These are phyloP conservation scores for Pristis pectinata DNA, from an alignment of 2,797 vertebrate genomes.

Conservation along the genomic window DNA sequence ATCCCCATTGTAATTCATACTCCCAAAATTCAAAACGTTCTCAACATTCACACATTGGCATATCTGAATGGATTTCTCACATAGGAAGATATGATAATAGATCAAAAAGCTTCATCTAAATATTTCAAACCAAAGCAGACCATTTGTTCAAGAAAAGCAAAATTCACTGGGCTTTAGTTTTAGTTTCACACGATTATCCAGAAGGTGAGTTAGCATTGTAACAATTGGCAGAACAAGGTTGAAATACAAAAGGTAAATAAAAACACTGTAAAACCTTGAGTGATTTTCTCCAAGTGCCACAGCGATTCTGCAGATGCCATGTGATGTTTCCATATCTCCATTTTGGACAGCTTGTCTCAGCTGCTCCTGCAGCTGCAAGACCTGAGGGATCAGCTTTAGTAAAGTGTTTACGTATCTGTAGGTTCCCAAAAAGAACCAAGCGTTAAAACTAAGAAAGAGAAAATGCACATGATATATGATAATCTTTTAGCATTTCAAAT, in stretches of 20 bases:
- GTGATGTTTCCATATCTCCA: conserved; percentile 96
- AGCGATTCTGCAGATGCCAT: conserved; percentile 90
- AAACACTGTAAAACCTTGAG: conserved; percentile 66
- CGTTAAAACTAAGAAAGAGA: conserved; percentile 5
- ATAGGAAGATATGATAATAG: neutral
- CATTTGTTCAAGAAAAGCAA: neutral
- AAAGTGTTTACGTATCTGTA: conserved; percentile 91
- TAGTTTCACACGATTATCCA: neutral
- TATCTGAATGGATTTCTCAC: neutral
- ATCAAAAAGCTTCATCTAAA: neutral
- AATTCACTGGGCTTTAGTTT: neutral
- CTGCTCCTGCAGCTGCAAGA: conserved; percentile 89
- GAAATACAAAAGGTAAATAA: neutral
- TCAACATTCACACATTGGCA: neutral
- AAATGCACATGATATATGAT: neutral
- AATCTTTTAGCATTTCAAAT: neutral
- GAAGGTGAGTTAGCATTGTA: neutral
- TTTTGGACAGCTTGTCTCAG: conserved; percentile 88
- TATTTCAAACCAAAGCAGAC: neutral
- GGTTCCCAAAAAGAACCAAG: conserved; percentile 25
- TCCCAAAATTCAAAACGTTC: neutral
- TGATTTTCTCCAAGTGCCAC: conserved; percentile 95
- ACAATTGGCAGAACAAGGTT: neutral
- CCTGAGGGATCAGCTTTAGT: conserved; percentile 88
- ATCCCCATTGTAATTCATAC: neutral